Conservation (phyloP, 2,888 invertebrate species). For the Caenorhabditis afra region DNA sequence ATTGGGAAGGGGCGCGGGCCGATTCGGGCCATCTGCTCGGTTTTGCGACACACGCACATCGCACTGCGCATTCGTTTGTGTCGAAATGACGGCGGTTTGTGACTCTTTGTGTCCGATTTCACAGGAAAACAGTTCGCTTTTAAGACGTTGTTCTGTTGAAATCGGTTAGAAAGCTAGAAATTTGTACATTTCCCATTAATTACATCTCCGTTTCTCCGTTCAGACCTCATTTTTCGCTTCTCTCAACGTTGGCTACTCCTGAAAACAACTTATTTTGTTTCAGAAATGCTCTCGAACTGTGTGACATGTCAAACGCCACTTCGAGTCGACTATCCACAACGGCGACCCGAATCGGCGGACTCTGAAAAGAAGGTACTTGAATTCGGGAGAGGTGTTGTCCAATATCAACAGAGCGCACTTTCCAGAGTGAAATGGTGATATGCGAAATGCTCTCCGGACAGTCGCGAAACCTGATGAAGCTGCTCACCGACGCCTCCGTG, state of each 20-base stretch:
- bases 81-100: constrained; percentile 23
- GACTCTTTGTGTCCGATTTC: constrained; percentile 23
- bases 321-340: constrained; percentile 50
- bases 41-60: constrained; percentile 4
- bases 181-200: too few relatives aligned
- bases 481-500: constrained; percentile 69
- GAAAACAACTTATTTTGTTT: constrained; percentile 7
- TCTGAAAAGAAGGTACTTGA: constrained; percentile 41
- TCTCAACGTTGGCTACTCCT: not conserved
- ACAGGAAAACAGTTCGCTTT: not conserved
- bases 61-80: constrained; percentile 21
- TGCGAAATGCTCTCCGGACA: constrained; percentile 57
- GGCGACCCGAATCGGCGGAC: constrained; percentile 53
- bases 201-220: too few relatives aligned
- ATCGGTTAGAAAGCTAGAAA: not conserved
- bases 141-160: not conserved
- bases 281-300: constrained; percentile 38
- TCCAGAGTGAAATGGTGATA: constrained; percentile 43
- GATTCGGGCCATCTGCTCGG: not conserved
- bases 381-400: not conserved
- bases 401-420: too few relatives aligned
- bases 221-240: too few relatives aligned
- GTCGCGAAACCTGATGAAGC: constrained; percentile 70
- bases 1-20: not conserved
- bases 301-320: constrained; percentile 61